Base-by-base conservation (phyloP, 2,113 vertebrate species). In the Oncorhynchus masou region DNA sequence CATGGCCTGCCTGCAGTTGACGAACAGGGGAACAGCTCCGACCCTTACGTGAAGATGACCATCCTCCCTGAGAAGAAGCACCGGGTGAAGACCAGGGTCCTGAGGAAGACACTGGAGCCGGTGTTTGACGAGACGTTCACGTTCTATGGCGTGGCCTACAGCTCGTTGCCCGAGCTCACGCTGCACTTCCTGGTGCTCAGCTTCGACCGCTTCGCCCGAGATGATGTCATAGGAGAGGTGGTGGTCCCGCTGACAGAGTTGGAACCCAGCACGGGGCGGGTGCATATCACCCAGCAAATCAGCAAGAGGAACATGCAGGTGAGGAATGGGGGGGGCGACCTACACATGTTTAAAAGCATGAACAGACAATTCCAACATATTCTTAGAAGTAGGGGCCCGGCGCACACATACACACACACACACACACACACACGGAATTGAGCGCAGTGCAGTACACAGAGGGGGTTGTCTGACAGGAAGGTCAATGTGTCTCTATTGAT, bases 41-140 rank as follows among this genome's bases (percentile, higher is more conserved):
- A 99, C 91, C 97, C 97, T 0, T 98, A 99, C 70, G 94, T 99
- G 84, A 99, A 99, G 94, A 98, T 99, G 96, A 99, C 97, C 29
- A 96, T 99, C 48, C 94, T 99, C 25, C 97, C 97, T 0, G 97
- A 99, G 84, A 98, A 98, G 90, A 93, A 97, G 91, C 97, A 99
- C 70, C 95, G 96, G 0, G 96, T 99, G 48, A 98, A 99, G 94
- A 98, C 97, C 49, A 94, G 98, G 0, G 97, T 99, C 0, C 91
- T 99, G 12, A 94, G 98, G 83, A 97, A 96, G 91, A 99, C 96
- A 0, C 92, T 97, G 74, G 96, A 99, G 67, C 97, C 97, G 0
- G 93, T 95, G 3, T 99, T 99, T 0, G 96, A 99, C 0, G 97
- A 99, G 89, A 99, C 97, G 84, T 99, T 99, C 93, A 99, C 97